A percentile compares a stretch with the other conserved stretches of the same genome.
Conservation (phyloP, 1,140 invertebrate species). For the Cydia pomonella region DNA sequence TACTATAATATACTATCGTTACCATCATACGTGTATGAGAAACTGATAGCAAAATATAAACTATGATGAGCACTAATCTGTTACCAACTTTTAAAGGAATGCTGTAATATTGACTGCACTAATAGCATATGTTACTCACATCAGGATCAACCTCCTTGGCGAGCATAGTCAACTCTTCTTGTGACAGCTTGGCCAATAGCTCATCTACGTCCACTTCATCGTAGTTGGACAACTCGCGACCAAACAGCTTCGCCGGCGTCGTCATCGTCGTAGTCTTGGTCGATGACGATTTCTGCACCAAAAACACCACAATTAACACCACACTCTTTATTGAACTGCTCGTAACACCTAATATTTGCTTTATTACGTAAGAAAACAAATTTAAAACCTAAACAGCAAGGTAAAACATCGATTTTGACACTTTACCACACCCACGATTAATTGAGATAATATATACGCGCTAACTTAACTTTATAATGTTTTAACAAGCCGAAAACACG, state of each 20-base stretch:
- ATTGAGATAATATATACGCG: slow-evolving; percentile 10
- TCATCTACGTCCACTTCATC: slow-evolving; percentile 98
- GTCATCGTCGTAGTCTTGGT: slow-evolving; percentile 94
- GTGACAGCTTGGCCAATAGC: slow-evolving; percentile 94
- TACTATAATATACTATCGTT: too few relatives aligned
- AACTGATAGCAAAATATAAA: too few relatives aligned
- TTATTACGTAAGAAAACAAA: slow-evolving; percentile 43
- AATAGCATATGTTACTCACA: slow-evolving; percentile 85
- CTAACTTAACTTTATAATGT: neutral
- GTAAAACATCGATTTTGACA: slow-evolving; percentile 56
- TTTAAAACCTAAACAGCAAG: slow-evolving; percentile 39
- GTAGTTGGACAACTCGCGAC: slow-evolving; percentile 95
- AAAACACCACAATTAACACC: slow-evolving; percentile 53
- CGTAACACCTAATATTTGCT: slow-evolving; percentile 40
- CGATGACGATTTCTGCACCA: slow-evolving; percentile 88
- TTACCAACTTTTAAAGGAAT: neutral
- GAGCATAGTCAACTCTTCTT: slow-evolving; percentile 98
- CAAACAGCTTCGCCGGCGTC: slow-evolving; percentile 93
- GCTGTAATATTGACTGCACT: neutral
- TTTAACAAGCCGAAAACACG: neutral
- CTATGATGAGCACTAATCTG: too few relatives aligned
- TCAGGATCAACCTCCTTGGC: slow-evolving; percentile 99
- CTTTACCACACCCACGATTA: slow-evolving; percentile 64
- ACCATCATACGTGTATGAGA: too few relatives aligned
- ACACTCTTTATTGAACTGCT: slow-evolving; percentile 25